Evolutionary conservation across 2,797 vertebrate genomes (phyloP).

Genomic region (Tamandua tetradactyla): DNA sequence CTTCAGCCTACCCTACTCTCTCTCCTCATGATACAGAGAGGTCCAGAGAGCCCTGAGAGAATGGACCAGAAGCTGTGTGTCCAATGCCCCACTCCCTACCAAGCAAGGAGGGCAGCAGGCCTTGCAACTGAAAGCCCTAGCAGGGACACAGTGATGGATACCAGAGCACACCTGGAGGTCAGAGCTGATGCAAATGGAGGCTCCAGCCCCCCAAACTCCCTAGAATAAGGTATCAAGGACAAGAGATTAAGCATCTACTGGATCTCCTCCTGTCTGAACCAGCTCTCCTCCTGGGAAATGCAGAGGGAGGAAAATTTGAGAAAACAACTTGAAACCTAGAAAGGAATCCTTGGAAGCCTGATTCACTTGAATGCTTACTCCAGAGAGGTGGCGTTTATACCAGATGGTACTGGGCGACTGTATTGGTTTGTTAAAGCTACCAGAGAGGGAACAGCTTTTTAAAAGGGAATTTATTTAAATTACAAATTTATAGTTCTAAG

Average conservation of each 20-base stretch:
- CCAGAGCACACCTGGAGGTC: neutral
- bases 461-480: too few relatives aligned
- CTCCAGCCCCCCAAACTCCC: fast-evolving
- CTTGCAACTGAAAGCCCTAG: neutral
- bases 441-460: too few relatives aligned
- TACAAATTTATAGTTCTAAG: too few relatives aligned
- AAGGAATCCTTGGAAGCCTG: neutral
- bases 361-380: neutral
- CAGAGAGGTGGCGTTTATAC: neutral
- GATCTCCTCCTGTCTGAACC: neutral
- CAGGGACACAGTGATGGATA: neutral
- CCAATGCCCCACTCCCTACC: neutral
- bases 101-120: neutral
- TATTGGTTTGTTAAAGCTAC: too few relatives aligned
- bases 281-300: neutral
- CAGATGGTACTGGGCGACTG: neutral
- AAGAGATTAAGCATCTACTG: neutral
- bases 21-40: neutral
- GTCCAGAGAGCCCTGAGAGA: neutral
- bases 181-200: neutral
- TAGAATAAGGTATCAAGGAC: neutral
- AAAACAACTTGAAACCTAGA: neutral
- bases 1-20: neutral
- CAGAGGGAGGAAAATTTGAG: neutral
- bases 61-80: neutral